phyloP scores from a whole-genome alignment of 2,888 invertebrate species.

The Acanthosepion pharaonis region DNA sequence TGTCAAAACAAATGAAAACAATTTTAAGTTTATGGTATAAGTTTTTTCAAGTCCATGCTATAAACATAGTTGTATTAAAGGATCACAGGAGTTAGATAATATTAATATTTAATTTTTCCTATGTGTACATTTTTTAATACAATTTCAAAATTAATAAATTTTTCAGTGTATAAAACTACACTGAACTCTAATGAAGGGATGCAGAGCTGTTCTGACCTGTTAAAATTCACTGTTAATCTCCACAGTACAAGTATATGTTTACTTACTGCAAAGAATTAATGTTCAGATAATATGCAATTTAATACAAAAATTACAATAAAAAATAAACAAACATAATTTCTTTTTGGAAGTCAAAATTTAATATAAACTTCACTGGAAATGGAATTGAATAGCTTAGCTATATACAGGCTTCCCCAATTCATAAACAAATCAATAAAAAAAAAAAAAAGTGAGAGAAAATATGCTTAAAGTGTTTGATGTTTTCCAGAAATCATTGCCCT shows the following conservation, averaged over 20 bases:
- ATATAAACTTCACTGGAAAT: not conserved
- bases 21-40: not conserved
- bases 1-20: not conserved
- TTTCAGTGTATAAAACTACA: slow-evolving; percentile 23
- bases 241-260: not conserved
- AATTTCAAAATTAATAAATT: not conserved
- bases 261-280: not conserved
- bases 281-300: not conserved
- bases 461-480: not conserved
- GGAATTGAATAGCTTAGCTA: not conserved
- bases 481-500: not conserved
- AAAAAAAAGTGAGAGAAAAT: not conserved
- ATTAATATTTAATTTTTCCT: not conserved
- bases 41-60: too few relatives aligned
- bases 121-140: not conserved
- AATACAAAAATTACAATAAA: not conserved
- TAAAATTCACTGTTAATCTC: not conserved
- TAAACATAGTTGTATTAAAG: too few relatives aligned
- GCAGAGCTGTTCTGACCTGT: not conserved
- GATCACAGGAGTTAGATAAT: too few relatives aligned
- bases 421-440: not conserved
- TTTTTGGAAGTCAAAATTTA: not conserved
- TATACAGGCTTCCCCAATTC: not conserved
- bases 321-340: not conserved
- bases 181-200: not conserved